Conservation (phyloP, 2,113 vertebrate species). For the Larimichthys polyactis region DNA sequence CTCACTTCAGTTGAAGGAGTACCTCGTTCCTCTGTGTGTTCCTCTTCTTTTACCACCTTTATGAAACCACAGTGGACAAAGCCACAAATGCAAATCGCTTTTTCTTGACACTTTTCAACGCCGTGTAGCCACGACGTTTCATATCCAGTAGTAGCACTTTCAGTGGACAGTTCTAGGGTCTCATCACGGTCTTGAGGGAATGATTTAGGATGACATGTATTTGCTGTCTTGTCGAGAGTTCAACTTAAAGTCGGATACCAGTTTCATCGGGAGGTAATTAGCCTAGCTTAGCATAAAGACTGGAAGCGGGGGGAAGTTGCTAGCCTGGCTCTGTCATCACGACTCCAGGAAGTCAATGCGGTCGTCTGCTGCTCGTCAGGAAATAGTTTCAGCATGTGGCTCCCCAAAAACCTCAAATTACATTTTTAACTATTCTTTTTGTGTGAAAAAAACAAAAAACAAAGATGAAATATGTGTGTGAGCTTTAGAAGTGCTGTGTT, state of each 20-base stretch:
- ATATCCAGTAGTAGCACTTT: constrained; percentile 18
- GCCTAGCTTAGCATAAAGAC: constrained; percentile 7
- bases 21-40: constrained; percentile 28
- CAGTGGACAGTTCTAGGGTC: not conserved
- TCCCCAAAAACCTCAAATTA: not conserved
- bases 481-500: not conserved
- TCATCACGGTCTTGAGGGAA: not conserved
- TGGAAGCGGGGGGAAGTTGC: not conserved
- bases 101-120: constrained; percentile 3
- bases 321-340: not conserved
- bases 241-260: not conserved
- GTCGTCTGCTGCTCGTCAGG: not conserved
- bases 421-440: not conserved
- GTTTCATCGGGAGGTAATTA: not conserved
- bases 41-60: not conserved
- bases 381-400: not conserved
- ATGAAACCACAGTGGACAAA: constrained; percentile 2
- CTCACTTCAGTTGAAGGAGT: constrained; percentile 29
- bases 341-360: not conserved
- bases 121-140: not conserved
- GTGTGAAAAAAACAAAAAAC: no score
- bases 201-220: not conserved
- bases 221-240: not conserved
- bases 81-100: constrained; percentile 13
- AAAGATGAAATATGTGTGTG: not conserved